Evolutionary conservation across 35 echinoderm and acorn worm genomes (phyloP).

Genomic region (Stichopus chloronotus): DNA sequence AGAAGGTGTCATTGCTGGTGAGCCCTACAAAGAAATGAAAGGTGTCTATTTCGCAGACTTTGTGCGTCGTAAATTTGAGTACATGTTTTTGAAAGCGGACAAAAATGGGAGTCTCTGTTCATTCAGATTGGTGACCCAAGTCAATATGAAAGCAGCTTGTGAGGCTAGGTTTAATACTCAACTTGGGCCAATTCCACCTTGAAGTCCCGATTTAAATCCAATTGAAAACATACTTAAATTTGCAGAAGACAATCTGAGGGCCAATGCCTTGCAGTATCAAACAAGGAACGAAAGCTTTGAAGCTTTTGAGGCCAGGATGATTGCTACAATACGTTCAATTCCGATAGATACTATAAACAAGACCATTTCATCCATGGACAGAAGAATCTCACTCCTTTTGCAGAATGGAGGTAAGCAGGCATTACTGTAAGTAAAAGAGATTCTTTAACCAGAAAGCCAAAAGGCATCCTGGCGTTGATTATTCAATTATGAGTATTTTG

Average conservation of each 20-base stretch:
- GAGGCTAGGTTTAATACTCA: neutral
- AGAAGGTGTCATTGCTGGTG: constrained; percentile 24
- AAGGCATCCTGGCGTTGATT: too few relatives aligned
- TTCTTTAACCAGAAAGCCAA: neutral
- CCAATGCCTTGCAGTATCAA: neutral
- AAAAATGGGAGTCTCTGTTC: constrained; percentile 21
- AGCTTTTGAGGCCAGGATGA: neutral
- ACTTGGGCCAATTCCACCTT: constrained; percentile 34
- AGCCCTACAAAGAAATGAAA: constrained; percentile 52
- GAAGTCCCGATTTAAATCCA: constrained; percentile 41
- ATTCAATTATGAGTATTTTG: too few relatives aligned
- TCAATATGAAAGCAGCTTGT: constrained; percentile 24
- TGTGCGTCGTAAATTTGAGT: constrained; percentile 39
- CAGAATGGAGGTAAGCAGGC: neutral
- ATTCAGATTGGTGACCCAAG: neutral
- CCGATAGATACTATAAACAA: constrained; percentile 27
- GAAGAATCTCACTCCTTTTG: too few relatives aligned
- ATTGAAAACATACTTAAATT: too few relatives aligned
- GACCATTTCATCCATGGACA: constrained; percentile 1
- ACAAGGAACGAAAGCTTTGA: constrained; percentile 34
- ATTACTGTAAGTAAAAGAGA: neutral
- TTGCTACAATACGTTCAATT: constrained; percentile 39
- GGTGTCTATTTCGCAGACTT: constrained; percentile 53
- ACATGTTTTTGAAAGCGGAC: constrained; percentile 41
- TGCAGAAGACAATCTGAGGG: neutral